Conservation (phyloP, 23 tunicate species). For the Ascidia mentula region DNA sequence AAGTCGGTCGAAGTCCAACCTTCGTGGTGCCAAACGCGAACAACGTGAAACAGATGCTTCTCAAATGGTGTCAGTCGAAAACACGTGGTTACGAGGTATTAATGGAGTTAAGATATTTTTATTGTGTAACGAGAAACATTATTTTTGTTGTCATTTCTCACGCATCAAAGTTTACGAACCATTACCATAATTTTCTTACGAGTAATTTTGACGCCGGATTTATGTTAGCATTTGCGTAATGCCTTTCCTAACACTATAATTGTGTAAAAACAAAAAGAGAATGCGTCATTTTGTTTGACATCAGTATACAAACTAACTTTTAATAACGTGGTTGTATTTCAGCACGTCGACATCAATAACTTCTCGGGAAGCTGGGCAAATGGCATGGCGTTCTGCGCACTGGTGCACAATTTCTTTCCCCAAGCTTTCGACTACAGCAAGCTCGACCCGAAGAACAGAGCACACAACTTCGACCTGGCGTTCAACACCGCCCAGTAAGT, state of each 20-base stretch:
- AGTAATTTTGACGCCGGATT: too few species aligned
- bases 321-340: slow-evolving; percentile 15
- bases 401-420: slow-evolving; percentile 97
- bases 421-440: slow-evolving; percentile 75
- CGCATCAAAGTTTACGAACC: too few species aligned
- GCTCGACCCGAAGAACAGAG: slow-evolving; percentile 75
- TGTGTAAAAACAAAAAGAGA: too few species aligned
- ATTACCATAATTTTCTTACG: too few species aligned
- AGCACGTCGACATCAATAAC: slow-evolving; percentile 95
- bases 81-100: slow-evolving; percentile 78
- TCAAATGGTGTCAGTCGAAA: slow-evolving; percentile 97
- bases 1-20: slow-evolving; percentile 85
- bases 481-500: slow-evolving; percentile 98
- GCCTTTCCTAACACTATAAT: too few species aligned
- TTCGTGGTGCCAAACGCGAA: slow-evolving; percentile 89
- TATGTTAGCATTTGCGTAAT: too few species aligned
- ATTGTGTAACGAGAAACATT: too few species aligned
- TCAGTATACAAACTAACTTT: neutral
- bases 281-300: too few species aligned
- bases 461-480: slow-evolving; percentile 86
- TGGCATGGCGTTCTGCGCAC: slow-evolving; percentile 99
- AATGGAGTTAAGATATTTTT: too few species aligned
- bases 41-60: slow-evolving; percentile 89
- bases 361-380: slow-evolving; percentile 97
- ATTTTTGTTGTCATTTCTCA: neutral